phyloP scores from a whole-genome alignment of 2,797 vertebrate genomes.

The Enteromius mattozi region DNA sequence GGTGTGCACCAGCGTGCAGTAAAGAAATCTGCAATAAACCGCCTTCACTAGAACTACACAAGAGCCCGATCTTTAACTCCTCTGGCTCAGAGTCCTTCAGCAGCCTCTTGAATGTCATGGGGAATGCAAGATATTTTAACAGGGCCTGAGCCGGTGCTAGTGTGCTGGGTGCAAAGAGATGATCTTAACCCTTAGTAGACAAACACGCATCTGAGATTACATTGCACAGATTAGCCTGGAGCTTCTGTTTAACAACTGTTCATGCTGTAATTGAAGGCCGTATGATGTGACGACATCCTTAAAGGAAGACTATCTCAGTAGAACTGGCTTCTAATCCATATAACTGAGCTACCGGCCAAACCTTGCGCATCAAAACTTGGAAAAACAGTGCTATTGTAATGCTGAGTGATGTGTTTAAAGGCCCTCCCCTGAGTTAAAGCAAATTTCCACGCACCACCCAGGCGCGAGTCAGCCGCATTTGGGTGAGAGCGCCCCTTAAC shows the following conservation, averaged over 20 bases:
- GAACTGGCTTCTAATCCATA: background rate
- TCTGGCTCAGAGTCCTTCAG: slow-evolving; percentile 55
- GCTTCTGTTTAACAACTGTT: slow-evolving; percentile 23
- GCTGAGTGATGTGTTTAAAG: slow-evolving; percentile 28
- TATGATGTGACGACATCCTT: background rate
- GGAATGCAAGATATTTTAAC: slow-evolving; percentile 62
- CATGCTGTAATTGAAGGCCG: background rate
- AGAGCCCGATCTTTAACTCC: slow-evolving; percentile 58
- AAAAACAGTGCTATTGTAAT: background rate
- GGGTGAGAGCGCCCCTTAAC: slow-evolving; percentile 39
- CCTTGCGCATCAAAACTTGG: background rate
- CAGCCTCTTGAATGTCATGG: slow-evolving; percentile 60
- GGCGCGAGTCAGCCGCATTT: slow-evolving; percentile 29
- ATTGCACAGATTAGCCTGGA: slow-evolving; percentile 18
- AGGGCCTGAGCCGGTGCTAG: slow-evolving; percentile 32
- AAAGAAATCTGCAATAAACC: slow-evolving; percentile 76
- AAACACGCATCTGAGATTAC: slow-evolving; percentile 35
- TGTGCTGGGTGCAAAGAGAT: slow-evolving; percentile 29
- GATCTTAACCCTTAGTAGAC: slow-evolving; percentile 36
- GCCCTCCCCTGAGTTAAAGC: slow-evolving; percentile 11
- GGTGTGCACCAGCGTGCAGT: slow-evolving; percentile 72
- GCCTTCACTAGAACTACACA: slow-evolving; percentile 64
- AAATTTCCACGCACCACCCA: slow-evolving; percentile 45
- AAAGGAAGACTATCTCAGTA: background rate
- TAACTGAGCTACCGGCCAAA: background rate